phyloP scores from a whole-genome alignment of 2,888 invertebrate species.

The Agonopterix alstromeriana region DNA sequence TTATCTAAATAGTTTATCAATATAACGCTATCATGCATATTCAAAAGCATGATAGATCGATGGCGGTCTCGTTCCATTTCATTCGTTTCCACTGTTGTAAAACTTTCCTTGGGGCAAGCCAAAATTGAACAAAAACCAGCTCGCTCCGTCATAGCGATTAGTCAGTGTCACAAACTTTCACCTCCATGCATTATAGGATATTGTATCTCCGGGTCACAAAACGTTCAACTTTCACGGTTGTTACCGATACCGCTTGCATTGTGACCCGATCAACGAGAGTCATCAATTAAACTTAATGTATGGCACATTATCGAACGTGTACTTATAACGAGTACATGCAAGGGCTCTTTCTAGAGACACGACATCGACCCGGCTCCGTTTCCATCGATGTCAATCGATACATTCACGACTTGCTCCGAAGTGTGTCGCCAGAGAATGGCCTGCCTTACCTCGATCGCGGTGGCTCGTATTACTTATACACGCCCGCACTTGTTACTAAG shows the following conservation, averaged over 20 bases:
- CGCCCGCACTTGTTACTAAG: constrained; percentile 10
- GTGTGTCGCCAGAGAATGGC: constrained; percentile 30
- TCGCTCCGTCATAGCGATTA: constrained; percentile 44
- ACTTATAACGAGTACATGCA: background rate
- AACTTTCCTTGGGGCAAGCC: constrained; percentile 14
- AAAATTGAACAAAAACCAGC: constrained; percentile 29
- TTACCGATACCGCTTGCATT: constrained; percentile 36
- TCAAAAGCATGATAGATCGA: constrained; percentile 7
- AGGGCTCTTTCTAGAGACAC: constrained; percentile 23
- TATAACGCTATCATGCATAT: constrained; percentile 10
- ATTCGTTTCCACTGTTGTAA: constrained; percentile 11
- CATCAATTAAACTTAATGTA: constrained; percentile 27
- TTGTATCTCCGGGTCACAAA: constrained; percentile 44
- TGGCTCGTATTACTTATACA: constrained; percentile 1
- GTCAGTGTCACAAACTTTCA: constrained; percentile 64
- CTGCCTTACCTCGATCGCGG: constrained; percentile 10
- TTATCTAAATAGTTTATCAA: constrained; percentile 13
- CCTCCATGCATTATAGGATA: constrained; percentile 47
- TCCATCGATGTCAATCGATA: constrained; percentile 44
- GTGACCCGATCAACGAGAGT: constrained; percentile 15
- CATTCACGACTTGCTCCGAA: constrained; percentile 30
- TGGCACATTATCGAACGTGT: constrained; percentile 1
- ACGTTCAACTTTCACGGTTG: constrained; percentile 49
- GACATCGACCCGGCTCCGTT: constrained; percentile 30
- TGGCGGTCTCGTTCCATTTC: constrained; percentile 4